phyloP scores from a whole-genome alignment of 2,113 vertebrate genomes.

The Cynopterus brachyotis region DNA sequence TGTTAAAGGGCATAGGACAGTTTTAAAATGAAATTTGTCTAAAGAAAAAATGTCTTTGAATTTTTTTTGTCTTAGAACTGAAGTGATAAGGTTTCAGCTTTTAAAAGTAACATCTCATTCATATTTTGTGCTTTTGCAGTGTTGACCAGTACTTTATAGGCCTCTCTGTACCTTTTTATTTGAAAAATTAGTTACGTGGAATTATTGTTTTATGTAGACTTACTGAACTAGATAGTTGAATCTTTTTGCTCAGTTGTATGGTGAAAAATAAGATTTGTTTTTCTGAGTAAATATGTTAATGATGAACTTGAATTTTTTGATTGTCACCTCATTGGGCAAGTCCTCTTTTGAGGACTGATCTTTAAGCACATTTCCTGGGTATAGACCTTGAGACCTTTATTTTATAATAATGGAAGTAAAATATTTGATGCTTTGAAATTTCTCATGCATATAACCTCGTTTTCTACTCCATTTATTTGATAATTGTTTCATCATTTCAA shows the following conservation, averaged over 20 bases:
- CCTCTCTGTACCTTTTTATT: neutral
- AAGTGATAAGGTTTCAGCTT: constrained; percentile 27
- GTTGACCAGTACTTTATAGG: neutral
- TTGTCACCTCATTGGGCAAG: neutral
- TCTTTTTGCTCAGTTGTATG: neutral
- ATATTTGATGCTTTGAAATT: constrained; percentile 76
- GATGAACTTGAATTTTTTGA: constrained; percentile 24
- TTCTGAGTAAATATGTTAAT: neutral
- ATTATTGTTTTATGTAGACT: constrained; percentile 4
- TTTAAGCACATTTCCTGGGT: constrained; percentile 68
- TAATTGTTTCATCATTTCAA: constrained; percentile 82
- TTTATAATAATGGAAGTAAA: constrained; percentile 73
- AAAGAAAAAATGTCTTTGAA: neutral
- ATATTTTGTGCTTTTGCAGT: neutral
- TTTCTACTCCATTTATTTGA: constrained; percentile 80
- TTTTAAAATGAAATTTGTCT: constrained; percentile 27
- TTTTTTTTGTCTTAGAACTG: neutral
- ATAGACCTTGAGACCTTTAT: constrained; percentile 71
- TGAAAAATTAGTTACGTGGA: neutral
- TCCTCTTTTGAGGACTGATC: constrained; percentile 64
- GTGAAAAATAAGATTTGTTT: neutral
- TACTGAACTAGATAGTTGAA: neutral
- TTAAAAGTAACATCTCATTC: neutral
- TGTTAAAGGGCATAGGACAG: neutral
- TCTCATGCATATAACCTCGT: constrained; percentile 79